Evolutionary conservation across 2,888 invertebrate species (phyloP), one percentile per base, ranked within the genome.

Genomic region (Drosophila rellima): DNA sequence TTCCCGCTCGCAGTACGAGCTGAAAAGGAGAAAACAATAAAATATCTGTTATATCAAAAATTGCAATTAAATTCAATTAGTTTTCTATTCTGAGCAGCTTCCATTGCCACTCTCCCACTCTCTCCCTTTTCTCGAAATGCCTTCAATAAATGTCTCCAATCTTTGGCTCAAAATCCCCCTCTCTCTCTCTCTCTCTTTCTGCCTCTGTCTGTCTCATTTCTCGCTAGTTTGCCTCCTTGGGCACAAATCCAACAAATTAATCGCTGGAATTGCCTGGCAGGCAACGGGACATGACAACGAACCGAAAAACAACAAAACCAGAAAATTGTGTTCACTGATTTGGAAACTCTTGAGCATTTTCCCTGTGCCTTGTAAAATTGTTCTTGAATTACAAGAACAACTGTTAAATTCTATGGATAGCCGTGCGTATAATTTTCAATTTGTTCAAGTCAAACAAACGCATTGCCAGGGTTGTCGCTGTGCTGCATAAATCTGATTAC

Each of bases 1-100:
- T 76, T 96, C 95, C 62, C 97, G 94, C 91, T 97, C 97, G 92
- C 97, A 97, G 91, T 97, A 97, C 52, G 96, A 96, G 84, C 96
- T 96, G 92, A 15, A 55, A 54, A 59, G 93, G 67, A 63, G 35
- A 44, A 3, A 20, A 3, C 17, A 48, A 35, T 13, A 51, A 40
- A 18, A 17, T 26, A n/a, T 8, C 11, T 3, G 29, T 33, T 10
- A 31, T 54, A 17, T 2, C 26, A 23, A 10, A 52, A 59, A 45
- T 55, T 47, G 44, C 51, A 52, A 73, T 73, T 73, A 82, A 72
- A 77, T 80, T 77, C 61, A 73, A 75, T 83, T 86, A 83, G 68
- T 86, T 69, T 69, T 42, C 48, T 64, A 85, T 82, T 72, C 55
- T 39, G 47, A 18, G 39, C 31, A 42, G 17, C 50, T 45, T 45